Conservation (phyloP, 2,797 vertebrate species). For the Eurystomus glaucurus region DNA sequence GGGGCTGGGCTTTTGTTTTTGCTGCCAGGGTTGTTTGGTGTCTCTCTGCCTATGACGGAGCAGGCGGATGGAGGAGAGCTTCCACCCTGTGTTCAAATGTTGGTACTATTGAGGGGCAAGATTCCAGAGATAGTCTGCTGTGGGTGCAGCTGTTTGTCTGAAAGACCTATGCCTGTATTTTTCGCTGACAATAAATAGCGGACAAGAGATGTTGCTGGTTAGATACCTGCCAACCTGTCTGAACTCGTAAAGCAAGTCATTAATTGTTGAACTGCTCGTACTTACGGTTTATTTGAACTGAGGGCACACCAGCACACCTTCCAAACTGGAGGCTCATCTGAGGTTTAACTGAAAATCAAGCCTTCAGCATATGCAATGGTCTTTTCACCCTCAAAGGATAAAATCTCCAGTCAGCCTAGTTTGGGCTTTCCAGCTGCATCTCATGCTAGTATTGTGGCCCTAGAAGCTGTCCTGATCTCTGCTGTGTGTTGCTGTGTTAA, state of each 20-base stretch:
- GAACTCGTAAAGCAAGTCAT: slow-evolving; percentile 2
- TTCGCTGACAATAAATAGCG: background rate
- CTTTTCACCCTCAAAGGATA: background rate
- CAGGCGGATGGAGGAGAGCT: background rate
- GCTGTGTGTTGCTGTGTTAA: background rate
- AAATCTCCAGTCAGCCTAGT: background rate
- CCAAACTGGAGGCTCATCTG: background rate
- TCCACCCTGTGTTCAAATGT: background rate
- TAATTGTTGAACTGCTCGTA: slow-evolving; percentile 2
- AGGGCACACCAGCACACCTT: slow-evolving; percentile 26
- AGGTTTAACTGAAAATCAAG: background rate
- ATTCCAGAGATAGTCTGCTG: background rate
- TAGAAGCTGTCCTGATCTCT: background rate
- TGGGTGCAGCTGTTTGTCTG: slow-evolving; percentile 9
- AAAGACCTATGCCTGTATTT: background rate
- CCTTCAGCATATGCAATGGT: background rate
- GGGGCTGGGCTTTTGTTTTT: background rate
- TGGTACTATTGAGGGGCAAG: background rate
- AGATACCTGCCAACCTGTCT: slow-evolving; percentile 38
- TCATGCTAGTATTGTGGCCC: background rate
- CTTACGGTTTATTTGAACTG: background rate
- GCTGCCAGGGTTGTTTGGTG: background rate
- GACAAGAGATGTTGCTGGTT: slow-evolving; percentile 28
- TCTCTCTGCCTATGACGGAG: background rate
- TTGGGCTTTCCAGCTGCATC: background rate